Base-by-base conservation (phyloP, 2,888 invertebrate species). In the Microctonus brassicae region DNA sequence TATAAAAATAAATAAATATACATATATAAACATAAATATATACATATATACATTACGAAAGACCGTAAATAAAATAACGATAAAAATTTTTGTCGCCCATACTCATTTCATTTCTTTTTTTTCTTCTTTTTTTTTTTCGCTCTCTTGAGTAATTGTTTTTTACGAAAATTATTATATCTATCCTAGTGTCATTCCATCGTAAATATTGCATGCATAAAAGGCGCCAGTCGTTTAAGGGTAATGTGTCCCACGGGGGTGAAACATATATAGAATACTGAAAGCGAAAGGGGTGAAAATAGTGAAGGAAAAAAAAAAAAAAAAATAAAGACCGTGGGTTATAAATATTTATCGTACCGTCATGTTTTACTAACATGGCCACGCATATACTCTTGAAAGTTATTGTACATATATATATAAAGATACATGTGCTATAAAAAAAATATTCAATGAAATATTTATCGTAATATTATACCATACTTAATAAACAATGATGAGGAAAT, bases 211-310 rank as follows among this genome's bases (percentile, higher is more conserved):
- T 57, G 57, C 58, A 42, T 58, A 39, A 57, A 58, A 73, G 63
- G 69, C 73, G 69, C 68, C 70, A 76, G 68, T 75, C 80, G 78
- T 79, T 82, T 79, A 79, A 81, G 69, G 73, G 55, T 75, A 77
- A 82, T 82, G 79, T 53, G 73, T 73, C 81, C 77, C 78, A n/a
- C 5, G 79, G 74, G 82, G 77, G 67, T n/a, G 42, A 42, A 62
- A 42, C 20, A 81, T 82, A 79, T 79, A 81, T 76, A 73, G 76
- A 74, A 77, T 75, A 75, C 47, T 17, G 47, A 17, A 47, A 47
- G 17, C 17, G 47, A 47, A 47, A 47, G 47, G 47, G 47, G 47
- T 47, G 17, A 47, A 5, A 17, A 47, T 47, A n/a, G 47, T 47
- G 6, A 17, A 47, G 47, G 17, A 47, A 47, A 47, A 36, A 36